These are phyloP conservation scores for Carettochelys insculpta DNA, from an alignment of 2,113 vertebrate genomes.

Conservation along the genomic window DNA sequence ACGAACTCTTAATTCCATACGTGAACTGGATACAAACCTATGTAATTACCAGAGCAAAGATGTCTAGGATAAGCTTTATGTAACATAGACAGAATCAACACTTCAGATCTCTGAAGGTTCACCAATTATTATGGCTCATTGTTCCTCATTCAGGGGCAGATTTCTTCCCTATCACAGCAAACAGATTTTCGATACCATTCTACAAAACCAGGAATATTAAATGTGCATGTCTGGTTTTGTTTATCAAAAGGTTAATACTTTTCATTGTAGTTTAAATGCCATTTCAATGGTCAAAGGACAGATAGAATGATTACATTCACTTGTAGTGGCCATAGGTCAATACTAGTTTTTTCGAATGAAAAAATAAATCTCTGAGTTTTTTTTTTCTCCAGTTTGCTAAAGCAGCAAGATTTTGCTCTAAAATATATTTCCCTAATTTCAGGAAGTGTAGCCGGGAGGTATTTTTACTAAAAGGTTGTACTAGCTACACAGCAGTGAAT, in stretches of 20 bases:
- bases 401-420: background rate
- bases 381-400: background rate
- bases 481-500: background rate
- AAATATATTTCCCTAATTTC: background rate
- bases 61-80: background rate
- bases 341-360: background rate
- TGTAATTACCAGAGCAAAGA: background rate
- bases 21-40: background rate
- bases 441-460: no score
- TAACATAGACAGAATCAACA: background rate
- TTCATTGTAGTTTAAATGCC: background rate
- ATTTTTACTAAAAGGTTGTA: background rate
- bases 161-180: background rate
- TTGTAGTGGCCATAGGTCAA: background rate
- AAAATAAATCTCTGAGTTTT: background rate
- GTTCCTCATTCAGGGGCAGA: background rate
- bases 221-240: fast-evolving
- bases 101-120: background rate
- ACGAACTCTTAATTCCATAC: background rate
- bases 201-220: background rate
- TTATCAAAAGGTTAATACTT: background rate
- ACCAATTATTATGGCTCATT: background rate
- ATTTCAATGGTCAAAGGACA: fast-evolving
- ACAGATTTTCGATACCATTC: background rate
- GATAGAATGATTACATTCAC: background rate